Conservation (phyloP, 1,140 invertebrate genomes). For the Drosophila albomicans region DNA sequence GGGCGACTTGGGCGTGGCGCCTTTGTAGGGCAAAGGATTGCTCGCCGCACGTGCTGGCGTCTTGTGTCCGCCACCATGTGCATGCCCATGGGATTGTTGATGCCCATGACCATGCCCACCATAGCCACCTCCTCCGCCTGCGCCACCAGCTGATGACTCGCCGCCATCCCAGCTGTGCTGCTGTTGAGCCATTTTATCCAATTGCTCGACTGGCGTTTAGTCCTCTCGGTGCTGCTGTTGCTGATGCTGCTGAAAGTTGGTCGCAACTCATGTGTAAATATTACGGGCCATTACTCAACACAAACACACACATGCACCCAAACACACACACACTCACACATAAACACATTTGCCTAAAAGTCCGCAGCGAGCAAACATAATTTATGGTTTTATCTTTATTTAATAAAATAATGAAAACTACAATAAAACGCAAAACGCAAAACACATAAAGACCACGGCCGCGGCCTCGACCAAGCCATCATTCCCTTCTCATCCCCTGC, state of each 20-base stretch:
- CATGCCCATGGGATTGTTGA: conserved; percentile 7
- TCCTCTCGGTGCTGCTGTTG: conserved; percentile 17
- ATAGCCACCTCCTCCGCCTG: conserved; percentile 28
- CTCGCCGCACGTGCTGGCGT: conserved; percentile 58
- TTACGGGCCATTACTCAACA: conserved; percentile 74
- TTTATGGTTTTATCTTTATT: conserved; percentile 81
- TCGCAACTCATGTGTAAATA: conserved; percentile 80
- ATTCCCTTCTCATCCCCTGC: not conserved
- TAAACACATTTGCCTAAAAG: conserved; percentile 50
- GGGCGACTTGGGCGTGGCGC: conserved; percentile 74
- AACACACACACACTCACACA: conserved; percentile 18
- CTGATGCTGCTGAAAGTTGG: conserved; percentile 47
- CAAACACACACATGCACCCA: conserved; percentile 16
- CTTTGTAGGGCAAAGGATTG: conserved; percentile 74
- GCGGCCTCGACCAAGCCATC: not conserved
- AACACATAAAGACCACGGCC: conserved; percentile 47
- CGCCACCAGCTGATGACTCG: conserved; percentile 22
- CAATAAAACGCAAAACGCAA: conserved; percentile 52
- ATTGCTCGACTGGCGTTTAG: conserved; percentile 6
- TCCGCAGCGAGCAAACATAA: conserved; percentile 69
- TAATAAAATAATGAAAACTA: conserved; percentile 79
- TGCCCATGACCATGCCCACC: conserved; percentile 30
- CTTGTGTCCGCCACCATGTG: conserved; percentile 51
- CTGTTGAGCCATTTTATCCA: conserved; percentile 67
- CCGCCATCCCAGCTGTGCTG: conserved; percentile 77